Evolutionary conservation across 2,888 invertebrate genomes (phyloP).

Genomic region (Drosophila longiperda): DNA sequence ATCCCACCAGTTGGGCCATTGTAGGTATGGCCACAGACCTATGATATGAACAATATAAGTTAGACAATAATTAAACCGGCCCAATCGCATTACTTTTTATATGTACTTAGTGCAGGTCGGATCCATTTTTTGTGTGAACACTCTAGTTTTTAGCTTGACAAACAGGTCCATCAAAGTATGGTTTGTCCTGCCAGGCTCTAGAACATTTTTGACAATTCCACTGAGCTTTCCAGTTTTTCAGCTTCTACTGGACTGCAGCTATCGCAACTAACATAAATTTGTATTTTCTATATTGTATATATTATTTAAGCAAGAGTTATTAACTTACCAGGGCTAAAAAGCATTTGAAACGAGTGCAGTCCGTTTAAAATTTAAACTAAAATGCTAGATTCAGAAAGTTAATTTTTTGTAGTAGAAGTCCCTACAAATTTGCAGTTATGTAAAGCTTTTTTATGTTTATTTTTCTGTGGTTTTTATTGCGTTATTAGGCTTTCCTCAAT

Average conservation of each 20-base stretch:
- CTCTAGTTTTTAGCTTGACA: too few species aligned
- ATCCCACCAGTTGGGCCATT: conserved; percentile 5
- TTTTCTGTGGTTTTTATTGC: conserved; percentile 38
- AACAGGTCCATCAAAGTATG: too few species aligned
- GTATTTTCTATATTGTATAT: too few species aligned
- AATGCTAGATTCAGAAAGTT: conserved; percentile 45
- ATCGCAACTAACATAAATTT: too few species aligned
- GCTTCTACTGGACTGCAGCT: too few species aligned
- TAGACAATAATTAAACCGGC: background rate
- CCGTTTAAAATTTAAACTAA: conserved; percentile 42
- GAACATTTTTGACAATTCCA: too few species aligned
- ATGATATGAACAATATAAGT: background rate
- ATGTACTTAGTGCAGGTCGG: conserved; percentile 28
- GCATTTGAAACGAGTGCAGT: conserved; percentile 12
- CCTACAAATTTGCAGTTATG: conserved; percentile 7
- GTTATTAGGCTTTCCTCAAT: conserved; percentile 41
- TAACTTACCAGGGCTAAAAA: conserved; percentile 41
- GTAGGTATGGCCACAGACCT: conserved; percentile 11
- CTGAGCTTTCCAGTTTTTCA: too few species aligned
- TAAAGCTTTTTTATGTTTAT: background rate
- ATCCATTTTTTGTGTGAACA: conserved; percentile 5
- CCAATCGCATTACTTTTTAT: background rate
- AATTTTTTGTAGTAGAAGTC: conserved; percentile 9
- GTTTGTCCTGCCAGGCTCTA: too few species aligned
- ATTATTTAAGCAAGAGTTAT: background rate